Conservation (phyloP, 2,888 invertebrate species). For the Lydus trimaculatus region DNA sequence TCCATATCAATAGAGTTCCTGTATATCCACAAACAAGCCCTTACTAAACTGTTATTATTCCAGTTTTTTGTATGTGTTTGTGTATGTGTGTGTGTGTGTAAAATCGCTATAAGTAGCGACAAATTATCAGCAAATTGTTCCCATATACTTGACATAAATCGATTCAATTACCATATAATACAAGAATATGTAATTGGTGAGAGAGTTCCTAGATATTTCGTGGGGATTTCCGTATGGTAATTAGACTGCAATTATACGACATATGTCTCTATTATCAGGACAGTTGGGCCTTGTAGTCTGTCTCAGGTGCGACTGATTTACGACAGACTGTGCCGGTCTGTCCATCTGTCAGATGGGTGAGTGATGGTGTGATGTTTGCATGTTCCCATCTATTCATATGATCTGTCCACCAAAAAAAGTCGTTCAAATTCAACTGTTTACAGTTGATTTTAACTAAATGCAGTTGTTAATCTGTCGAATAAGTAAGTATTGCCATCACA, state of each 20-base stretch:
- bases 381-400: conserved; percentile 27
- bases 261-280: conserved; percentile 59
- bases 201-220: not conserved
- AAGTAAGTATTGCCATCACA: conserved; percentile 50
- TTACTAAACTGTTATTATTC: no score
- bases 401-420: not conserved
- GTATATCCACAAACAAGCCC: conserved; percentile 21
- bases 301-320: conserved; percentile 60
- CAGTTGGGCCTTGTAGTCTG: conserved; percentile 54
- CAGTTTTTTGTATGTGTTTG: no score
- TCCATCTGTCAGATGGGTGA: conserved; percentile 40
- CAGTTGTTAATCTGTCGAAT: conserved; percentile 47
- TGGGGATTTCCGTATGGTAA: conserved; percentile 45
- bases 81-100: no score
- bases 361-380: conserved; percentile 52
- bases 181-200: not conserved
- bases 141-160: conserved; percentile 27
- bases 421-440: no score
- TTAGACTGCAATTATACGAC: conserved; percentile 55
- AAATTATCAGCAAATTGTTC: not conserved
- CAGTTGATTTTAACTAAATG: conserved; percentile 45
- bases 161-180: not conserved
- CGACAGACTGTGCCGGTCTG: conserved; percentile 42
- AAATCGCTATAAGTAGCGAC: not conserved
- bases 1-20: conserved; percentile 37